A percentile compares a stretch with the other conserved stretches of the same genome.
Conservation (phyloP, 2,113 vertebrate species). For the Nothoprocta perdicaria region DNA sequence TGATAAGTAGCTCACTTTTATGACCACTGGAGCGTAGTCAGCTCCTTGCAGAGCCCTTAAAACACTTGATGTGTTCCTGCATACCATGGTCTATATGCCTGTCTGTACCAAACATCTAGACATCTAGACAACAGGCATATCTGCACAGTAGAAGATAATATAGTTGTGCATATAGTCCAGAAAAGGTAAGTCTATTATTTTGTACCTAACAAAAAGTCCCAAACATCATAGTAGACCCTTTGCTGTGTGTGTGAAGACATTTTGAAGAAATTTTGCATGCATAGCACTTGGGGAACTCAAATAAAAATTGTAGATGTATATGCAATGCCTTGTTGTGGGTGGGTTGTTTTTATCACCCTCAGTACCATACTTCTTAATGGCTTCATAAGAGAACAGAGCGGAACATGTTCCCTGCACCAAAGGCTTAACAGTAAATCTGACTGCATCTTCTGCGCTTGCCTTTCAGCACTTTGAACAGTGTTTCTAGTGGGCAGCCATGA, state of each 20-base stretch:
- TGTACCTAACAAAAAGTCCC: no score
- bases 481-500: constrained; percentile 15
- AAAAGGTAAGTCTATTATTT: background rate
- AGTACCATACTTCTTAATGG: background rate
- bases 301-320: background rate
- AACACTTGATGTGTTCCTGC: background rate
- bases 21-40: background rate
- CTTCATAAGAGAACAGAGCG: background rate
- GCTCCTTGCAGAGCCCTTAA: background rate
- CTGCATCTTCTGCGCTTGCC: background rate
- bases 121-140: background rate
- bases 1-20: background rate
- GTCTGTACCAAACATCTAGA: background rate
- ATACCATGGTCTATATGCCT: background rate
- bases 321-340: background rate
- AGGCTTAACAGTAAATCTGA: background rate
- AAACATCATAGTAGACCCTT: background rate
- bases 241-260: background rate
- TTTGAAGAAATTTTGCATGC: background rate
- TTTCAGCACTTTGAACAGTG: background rate
- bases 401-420: background rate
- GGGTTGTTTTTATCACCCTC: background rate
- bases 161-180: background rate
- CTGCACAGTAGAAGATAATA: background rate
- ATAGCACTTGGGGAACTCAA: background rate